phyloP scores from a whole-genome alignment of 2,113 vertebrate species.

The Psilopogon haemacephalus region DNA sequence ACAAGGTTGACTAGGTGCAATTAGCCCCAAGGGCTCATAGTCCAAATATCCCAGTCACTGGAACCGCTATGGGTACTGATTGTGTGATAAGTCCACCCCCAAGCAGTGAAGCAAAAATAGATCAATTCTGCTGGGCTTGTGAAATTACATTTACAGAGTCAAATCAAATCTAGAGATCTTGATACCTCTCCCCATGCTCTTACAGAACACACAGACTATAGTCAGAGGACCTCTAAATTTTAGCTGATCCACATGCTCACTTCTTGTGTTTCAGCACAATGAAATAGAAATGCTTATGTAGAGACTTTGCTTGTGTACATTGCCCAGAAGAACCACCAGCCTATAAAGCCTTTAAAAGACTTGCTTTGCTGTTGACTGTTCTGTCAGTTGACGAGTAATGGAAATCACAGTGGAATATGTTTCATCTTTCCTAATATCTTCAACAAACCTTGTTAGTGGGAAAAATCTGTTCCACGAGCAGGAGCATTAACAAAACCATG shows the following conservation, averaged over 20 bases:
- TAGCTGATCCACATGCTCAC: neutral
- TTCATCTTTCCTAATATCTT: neutral
- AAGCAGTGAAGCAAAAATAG: neutral
- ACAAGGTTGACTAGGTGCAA: neutral
- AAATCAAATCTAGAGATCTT: neutral
- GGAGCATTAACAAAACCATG: neutral
- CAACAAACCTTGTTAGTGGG: neutral
- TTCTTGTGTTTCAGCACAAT: neutral
- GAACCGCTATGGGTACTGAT: neutral
- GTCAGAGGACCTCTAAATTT: neutral
- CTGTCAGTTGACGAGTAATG: neutral
- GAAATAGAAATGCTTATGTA: neutral
- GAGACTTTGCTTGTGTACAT: neutral
- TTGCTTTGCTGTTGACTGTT: neutral
- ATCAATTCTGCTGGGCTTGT: neutral
- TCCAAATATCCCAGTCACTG: neutral
- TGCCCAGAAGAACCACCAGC: neutral
- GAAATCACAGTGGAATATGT: neutral
- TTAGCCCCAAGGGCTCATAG: accelerated
- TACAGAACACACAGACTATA: neutral
- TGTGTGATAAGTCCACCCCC: accelerated
- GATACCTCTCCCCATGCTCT: neutral
- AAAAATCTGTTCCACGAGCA: neutral
- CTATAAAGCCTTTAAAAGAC: neutral
- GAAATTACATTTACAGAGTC: neutral